Percentiles rank a stretch among this genome's conserved stretches.
Evolutionary conservation across 2,797 vertebrate genomes (phyloP).

Genomic region (Poeciliopsis turneri): DNA sequence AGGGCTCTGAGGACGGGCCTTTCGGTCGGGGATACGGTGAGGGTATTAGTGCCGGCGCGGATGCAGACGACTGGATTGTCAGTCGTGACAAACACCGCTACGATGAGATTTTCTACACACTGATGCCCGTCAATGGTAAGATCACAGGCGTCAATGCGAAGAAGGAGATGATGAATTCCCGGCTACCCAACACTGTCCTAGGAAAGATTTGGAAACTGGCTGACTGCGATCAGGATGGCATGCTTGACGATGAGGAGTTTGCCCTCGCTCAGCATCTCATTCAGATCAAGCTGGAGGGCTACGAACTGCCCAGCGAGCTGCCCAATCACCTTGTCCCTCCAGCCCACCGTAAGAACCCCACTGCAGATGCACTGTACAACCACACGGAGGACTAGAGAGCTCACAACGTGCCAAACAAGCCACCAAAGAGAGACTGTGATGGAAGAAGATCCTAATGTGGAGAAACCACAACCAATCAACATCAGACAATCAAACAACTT

Average conservation of each 20-base stretch:
- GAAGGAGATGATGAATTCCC: constrained; percentile 97
- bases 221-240: constrained; percentile 93
- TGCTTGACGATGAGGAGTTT: constrained; percentile 98
- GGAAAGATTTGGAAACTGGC: constrained; percentile 99
- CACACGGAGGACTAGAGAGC: constrained; percentile 73
- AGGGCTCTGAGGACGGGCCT: constrained; percentile 91
- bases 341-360: constrained; percentile 86
- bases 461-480: constrained; percentile 6
- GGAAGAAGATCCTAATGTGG: constrained; percentile 9
- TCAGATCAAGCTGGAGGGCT: constrained; percentile 94
- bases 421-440: constrained; percentile 13
- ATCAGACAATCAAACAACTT: constrained; percentile 18
- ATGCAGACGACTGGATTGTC: constrained; percentile 94
- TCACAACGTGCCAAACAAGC: rapidly evolving
- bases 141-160: constrained; percentile 94
- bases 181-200: constrained; percentile 93
- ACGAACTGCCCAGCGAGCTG: constrained; percentile 88
- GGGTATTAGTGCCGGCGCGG: constrained; percentile 92
- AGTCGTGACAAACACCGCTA: constrained; percentile 93
- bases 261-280: constrained; percentile 96
- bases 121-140: constrained; percentile 96
- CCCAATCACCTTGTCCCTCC: constrained; percentile 92
- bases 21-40: constrained; percentile 96
- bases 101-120: constrained; percentile 97
- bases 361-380: constrained; percentile 73